Percentiles rank a stretch among this genome's conserved stretches.
Conservation (phyloP, 2,113 vertebrate genomes). For the Vidua macroura region DNA sequence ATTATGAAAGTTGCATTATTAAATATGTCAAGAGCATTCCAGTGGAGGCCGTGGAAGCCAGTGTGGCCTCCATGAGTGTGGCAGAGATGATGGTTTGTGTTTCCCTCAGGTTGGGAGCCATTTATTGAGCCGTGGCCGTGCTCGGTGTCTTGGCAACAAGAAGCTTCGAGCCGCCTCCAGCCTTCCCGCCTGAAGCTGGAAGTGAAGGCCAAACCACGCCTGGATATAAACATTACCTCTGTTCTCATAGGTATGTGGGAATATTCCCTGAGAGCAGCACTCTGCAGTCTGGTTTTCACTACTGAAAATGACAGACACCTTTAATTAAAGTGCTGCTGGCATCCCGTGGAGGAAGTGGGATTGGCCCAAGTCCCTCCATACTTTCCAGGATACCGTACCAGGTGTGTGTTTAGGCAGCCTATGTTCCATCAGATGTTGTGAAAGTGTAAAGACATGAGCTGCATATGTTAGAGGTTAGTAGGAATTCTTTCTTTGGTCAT, state of each 20-base stretch:
- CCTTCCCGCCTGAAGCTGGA: slow-evolving; percentile 88
- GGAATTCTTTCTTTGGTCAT: neutral
- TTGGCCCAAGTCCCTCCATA: neutral
- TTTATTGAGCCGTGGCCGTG: slow-evolving; percentile 95
- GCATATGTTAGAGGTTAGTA: neutral
- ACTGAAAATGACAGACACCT: neutral
- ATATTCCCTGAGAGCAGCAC: neutral
- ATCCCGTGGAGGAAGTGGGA: neutral
- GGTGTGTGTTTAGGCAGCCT: neutral
- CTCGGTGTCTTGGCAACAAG: slow-evolving; percentile 88
- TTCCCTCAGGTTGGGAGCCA: slow-evolving; percentile 90
- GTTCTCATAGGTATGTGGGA: slow-evolving; percentile 83
- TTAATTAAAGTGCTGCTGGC: neutral
- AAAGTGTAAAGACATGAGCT: neutral
- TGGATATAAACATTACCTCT: slow-evolving; percentile 94
- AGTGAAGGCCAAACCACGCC: slow-evolving; percentile 83
- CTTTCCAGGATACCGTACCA: neutral
- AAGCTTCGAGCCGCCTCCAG: slow-evolving; percentile 89
- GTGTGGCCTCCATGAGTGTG: neutral
- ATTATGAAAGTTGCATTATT: neutral
- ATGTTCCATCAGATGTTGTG: neutral
- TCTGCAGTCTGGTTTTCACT: neutral
- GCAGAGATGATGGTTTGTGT: slow-evolving; percentile 8
- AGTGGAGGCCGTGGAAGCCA: neutral
- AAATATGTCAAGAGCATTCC: neutral